Percentiles rank a stretch among this genome's conserved stretches.
phyloP scores from a whole-genome alignment of 2,888 invertebrate species.

The Didymodactylos carnosus region DNA sequence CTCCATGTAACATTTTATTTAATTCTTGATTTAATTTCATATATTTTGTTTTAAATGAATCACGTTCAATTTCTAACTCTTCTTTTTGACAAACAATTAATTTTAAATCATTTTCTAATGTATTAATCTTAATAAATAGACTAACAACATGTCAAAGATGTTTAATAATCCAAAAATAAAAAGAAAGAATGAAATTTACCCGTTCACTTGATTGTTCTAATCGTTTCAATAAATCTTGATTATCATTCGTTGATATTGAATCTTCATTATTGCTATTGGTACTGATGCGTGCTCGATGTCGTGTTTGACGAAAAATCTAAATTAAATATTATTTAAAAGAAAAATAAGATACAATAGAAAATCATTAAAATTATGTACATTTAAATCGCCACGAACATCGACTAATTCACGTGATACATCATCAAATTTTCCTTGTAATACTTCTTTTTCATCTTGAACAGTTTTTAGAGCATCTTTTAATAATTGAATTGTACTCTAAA shows the following conservation, averaged over 20 bases:
- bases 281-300: background rate
- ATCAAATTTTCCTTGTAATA: background rate
- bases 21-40: background rate
- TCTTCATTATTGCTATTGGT: background rate
- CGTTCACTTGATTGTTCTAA: background rate
- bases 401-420: background rate
- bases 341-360: background rate
- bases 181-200: no score
- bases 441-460: background rate
- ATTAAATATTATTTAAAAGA: background rate
- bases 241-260: background rate
- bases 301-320: background rate
- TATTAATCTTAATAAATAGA: background rate
- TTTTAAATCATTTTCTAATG: slow-evolving; percentile 5
- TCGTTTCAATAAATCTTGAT: background rate
- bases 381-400: background rate
- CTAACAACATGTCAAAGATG: background rate
- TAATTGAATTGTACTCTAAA: background rate
- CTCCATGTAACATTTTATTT: background rate
- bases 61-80: slow-evolving; percentile 6
- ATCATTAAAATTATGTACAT: background rate
- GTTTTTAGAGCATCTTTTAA: background rate
- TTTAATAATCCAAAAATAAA: no score
- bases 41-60: slow-evolving; percentile 10
- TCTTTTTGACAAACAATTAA: slow-evolving; percentile 5